phyloP scores from a whole-genome alignment of 2,888 invertebrate genomes.

The Germaria angustata region DNA sequence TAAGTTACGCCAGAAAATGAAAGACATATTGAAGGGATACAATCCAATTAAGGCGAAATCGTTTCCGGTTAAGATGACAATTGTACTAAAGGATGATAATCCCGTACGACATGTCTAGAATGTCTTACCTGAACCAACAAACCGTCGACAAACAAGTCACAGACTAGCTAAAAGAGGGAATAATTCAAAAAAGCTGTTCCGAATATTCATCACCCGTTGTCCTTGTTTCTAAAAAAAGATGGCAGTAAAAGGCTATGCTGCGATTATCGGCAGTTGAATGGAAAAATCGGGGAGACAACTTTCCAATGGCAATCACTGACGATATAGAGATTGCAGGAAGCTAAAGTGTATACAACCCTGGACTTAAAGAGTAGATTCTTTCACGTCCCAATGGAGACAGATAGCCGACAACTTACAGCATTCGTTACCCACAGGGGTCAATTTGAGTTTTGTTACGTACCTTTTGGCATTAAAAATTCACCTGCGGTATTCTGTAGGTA shows the following conservation, averaged over 20 bases:
- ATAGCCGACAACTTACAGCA: not conserved
- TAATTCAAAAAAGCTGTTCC: not conserved
- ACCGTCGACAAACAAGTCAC: slow-evolving; percentile 27
- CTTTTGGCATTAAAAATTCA: not conserved
- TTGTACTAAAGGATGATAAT: slow-evolving; percentile 66
- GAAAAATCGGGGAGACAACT: not conserved
- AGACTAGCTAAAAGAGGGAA: slow-evolving; percentile 29
- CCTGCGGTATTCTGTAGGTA: not conserved
- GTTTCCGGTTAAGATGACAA: not conserved
- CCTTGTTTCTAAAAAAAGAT: slow-evolving; percentile 30
- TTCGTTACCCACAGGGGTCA: not conserved
- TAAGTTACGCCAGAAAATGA: not conserved
- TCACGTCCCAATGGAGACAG: not conserved
- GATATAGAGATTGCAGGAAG: not conserved
- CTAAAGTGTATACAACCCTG: not conserved
- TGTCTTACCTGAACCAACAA: slow-evolving; percentile 67
- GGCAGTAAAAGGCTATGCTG: not conserved
- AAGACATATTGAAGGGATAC: slow-evolving; percentile 68
- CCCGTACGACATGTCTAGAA: slow-evolving; percentile 70
- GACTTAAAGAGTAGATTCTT: not conserved
- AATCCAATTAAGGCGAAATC: slow-evolving; percentile 65
- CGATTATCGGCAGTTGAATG: not conserved
- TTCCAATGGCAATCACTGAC: not conserved
- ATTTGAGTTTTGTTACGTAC: not conserved
- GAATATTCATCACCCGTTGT: slow-evolving; percentile 27